Evolutionary conservation across 2,888 invertebrate species (phyloP), one percentile per base, ranked within the genome.

Genomic region (Ochropleura plecta): DNA sequence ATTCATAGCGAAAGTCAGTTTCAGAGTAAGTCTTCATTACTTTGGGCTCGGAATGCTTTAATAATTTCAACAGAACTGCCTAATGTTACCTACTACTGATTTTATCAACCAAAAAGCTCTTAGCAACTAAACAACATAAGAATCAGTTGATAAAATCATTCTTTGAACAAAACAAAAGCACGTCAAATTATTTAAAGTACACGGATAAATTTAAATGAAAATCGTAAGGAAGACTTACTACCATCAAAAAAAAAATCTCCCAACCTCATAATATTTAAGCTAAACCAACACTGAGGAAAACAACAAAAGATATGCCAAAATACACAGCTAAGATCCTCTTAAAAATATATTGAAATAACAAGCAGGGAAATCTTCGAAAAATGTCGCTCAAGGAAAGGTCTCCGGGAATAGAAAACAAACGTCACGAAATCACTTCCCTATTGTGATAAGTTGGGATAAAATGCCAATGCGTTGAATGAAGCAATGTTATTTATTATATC

Each of bases 291-390:
- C 30, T 44, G 60, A 78, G 69, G 30, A n/a, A 65, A 72, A 78
- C 60, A 9, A 59, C 59, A 64, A 77, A 71, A 66, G 62, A 66
- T 18, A 20, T 46, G 53, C 51, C 46, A 59, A 62, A 78, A 66
- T 12, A 59, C 48, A 80, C 59, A 53, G 3, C n/a, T 57, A 57
- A 68, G 16, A 66, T 62, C 44, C 55, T 72, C 64, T 60, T 72
- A 65, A 57, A 77, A 77, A 70, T 44, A 71, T 67, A 82, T 68
- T 73, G 48, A 69, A 81, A 69, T 63, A 66, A 70, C 44, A 44
- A 78, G 20, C n/a, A n/a, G 67, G 65, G 65, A 64, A 49, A 51
- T n/a, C 12, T 44, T 20, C 40, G 16, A 30, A 20, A 46, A 77
- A 69, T 62, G 65, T 65, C 71, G 20, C 12, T 71, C 16, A 18